phyloP scores from a whole-genome alignment of 2,113 vertebrate species.

The Microtus richardsoni region DNA sequence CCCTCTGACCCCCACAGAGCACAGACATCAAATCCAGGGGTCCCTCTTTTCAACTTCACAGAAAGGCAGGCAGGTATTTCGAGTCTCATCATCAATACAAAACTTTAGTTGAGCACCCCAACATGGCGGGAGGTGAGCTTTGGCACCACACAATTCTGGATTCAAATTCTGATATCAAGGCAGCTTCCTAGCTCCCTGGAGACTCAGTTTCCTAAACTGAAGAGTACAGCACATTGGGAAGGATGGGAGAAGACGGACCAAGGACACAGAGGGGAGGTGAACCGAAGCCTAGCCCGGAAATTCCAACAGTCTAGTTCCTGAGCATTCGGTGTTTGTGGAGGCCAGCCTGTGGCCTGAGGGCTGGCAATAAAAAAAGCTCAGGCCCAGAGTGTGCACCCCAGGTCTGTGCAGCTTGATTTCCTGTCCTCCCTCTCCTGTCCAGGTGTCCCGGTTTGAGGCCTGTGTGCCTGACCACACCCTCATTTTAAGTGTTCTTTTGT shows the following conservation, averaged over 20 bases:
- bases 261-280: neutral
- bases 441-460: neutral
- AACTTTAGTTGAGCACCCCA: fast-evolving
- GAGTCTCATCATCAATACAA: neutral
- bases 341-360: neutral
- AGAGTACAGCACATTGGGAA: neutral
- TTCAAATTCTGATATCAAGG: neutral
- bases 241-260: neutral
- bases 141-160: neutral
- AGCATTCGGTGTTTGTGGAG: neutral
- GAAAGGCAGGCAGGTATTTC: neutral
- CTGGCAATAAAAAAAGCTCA: neutral
- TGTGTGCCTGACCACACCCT: neutral
- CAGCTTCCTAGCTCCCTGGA: neutral
- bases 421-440: neutral
- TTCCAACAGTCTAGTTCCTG: neutral
- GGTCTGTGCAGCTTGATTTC: neutral
- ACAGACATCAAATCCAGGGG: neutral
- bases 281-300: neutral
- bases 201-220: neutral
- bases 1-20: neutral
- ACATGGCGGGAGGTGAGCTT: neutral
- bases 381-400: neutral
- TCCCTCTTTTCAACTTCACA: neutral
- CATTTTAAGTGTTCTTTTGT: neutral